Conservation (phyloP, 2,113 vertebrate genomes). For the Chunga burmeisteri region DNA sequence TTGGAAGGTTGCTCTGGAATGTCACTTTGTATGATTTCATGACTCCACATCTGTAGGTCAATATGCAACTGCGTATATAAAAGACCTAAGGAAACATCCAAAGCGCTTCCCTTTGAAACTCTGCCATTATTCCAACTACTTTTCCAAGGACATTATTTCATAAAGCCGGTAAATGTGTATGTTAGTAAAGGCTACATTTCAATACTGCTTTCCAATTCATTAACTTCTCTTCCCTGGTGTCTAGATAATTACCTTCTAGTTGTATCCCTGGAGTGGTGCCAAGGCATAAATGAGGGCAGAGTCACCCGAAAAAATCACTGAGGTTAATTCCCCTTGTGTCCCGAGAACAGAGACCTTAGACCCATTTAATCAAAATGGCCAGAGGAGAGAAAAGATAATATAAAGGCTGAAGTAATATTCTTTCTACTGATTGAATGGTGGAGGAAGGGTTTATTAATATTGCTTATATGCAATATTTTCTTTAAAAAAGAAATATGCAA, state of each 20-base stretch:
- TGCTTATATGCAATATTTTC: background rate
- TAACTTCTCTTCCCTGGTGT: constrained; percentile 24
- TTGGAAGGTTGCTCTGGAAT: background rate
- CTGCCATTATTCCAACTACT: background rate
- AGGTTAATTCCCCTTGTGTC: background rate
- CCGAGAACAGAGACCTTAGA: background rate
- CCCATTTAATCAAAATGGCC: background rate
- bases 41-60: background rate
- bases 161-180: background rate
- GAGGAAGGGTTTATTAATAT: background rate
- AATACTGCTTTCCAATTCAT: constrained; percentile 44
- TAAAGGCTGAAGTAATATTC: background rate
- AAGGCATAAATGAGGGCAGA: constrained; percentile 23
- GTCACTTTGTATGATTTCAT: background rate
- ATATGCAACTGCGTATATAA: background rate
- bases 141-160: constrained; percentile 13
- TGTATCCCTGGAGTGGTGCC: constrained; percentile 11
- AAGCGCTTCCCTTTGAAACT: background rate
- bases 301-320: constrained; percentile 16
- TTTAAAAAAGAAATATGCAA: background rate
- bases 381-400: background rate
- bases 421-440: background rate
- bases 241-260: constrained; percentile 36
- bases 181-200: constrained; percentile 15
- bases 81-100: background rate